phyloP scores from a whole-genome alignment of 2,888 invertebrate genomes.

The Agonopterix arenella region DNA sequence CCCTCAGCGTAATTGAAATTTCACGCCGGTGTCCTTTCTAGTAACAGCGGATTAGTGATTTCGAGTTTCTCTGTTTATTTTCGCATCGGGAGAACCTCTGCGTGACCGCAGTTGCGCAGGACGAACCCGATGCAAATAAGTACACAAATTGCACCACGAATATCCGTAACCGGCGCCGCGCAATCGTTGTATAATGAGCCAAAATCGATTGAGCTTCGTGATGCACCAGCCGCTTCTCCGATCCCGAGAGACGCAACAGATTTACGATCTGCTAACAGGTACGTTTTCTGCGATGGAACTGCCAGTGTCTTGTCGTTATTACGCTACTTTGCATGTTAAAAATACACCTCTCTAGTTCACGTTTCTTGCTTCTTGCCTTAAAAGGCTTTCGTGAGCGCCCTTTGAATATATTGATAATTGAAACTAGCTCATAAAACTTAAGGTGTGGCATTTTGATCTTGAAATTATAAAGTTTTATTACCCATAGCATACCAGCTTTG shows the following conservation, averaged over 20 bases:
- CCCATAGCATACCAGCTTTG: too few species aligned
- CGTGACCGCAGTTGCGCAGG: slow-evolving; percentile 51
- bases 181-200: slow-evolving; percentile 56
- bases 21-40: slow-evolving; percentile 1
- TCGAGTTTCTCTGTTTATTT: slow-evolving; percentile 48
- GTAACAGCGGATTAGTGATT: slow-evolving; percentile 16
- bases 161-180: slow-evolving; percentile 52
- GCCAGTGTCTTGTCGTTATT: slow-evolving; percentile 8
- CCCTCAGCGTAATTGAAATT: too few species aligned
- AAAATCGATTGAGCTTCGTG: slow-evolving; percentile 47
- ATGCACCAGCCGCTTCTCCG: slow-evolving; percentile 9
- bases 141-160: slow-evolving; percentile 60
- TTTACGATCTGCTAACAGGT: slow-evolving; percentile 48
- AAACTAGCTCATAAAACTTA: slow-evolving; percentile 7
- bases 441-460: background rate
- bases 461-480: too few species aligned
- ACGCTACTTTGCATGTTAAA: slow-evolving; percentile 14
- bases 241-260: slow-evolving; percentile 17
- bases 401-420: slow-evolving; percentile 21
- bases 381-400: slow-evolving; percentile 16
- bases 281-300: slow-evolving; percentile 15
- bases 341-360: slow-evolving; percentile 5
- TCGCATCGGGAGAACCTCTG: slow-evolving; percentile 45
- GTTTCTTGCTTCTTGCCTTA: slow-evolving; percentile 14
- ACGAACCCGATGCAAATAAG: slow-evolving; percentile 58